Percentiles rank a stretch among this genome's conserved stretches.
Evolutionary conservation across 2,888 invertebrate genomes (phyloP).

Genomic region (Lycaena phlaeas): DNA sequence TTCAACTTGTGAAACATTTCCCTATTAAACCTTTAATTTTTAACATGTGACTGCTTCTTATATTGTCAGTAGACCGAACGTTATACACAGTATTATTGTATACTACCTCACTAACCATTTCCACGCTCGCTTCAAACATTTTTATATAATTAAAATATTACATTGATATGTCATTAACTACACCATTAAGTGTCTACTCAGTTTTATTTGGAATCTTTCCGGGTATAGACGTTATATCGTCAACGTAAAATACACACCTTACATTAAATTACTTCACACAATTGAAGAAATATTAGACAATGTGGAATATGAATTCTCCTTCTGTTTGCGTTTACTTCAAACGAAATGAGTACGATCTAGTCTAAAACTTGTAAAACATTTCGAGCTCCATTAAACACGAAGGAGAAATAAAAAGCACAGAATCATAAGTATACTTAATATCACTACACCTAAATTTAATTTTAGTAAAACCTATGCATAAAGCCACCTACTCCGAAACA

Average conservation of each 20-base stretch:
- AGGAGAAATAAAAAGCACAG: slow-evolving; percentile 42
- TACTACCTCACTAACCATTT: slow-evolving; percentile 48
- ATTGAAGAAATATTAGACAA: slow-evolving; percentile 38
- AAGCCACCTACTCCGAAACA: slow-evolving; percentile 51
- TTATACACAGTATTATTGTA: slow-evolving; percentile 38
- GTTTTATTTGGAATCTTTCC: slow-evolving; percentile 69
- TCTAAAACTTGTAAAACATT: slow-evolving; percentile 27
- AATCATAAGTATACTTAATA: slow-evolving; percentile 31
- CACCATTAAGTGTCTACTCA: slow-evolving; percentile 42
- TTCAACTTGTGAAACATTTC: slow-evolving; percentile 48
- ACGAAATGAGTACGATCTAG: slow-evolving; percentile 15
- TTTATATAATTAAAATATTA: slow-evolving; percentile 54
- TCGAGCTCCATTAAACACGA: slow-evolving; percentile 36
- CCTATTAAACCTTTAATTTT: slow-evolving; percentile 61
- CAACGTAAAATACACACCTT: slow-evolving; percentile 66
- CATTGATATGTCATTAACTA: slow-evolving; percentile 70
- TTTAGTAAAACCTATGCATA: slow-evolving; percentile 44
- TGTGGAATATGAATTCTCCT: slow-evolving; percentile 19
- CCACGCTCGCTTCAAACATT: slow-evolving; percentile 27
- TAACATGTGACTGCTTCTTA: slow-evolving; percentile 52
- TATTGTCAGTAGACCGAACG: slow-evolving; percentile 62
- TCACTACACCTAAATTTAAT: slow-evolving; percentile 41
- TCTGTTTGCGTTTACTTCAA: slow-evolving; percentile 14
- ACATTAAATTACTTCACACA: slow-evolving; percentile 53
- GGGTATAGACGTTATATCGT: slow-evolving; percentile 47